Base-by-base conservation (phyloP, 2,888 invertebrate species). In the Yponomeuta malinellus region DNA sequence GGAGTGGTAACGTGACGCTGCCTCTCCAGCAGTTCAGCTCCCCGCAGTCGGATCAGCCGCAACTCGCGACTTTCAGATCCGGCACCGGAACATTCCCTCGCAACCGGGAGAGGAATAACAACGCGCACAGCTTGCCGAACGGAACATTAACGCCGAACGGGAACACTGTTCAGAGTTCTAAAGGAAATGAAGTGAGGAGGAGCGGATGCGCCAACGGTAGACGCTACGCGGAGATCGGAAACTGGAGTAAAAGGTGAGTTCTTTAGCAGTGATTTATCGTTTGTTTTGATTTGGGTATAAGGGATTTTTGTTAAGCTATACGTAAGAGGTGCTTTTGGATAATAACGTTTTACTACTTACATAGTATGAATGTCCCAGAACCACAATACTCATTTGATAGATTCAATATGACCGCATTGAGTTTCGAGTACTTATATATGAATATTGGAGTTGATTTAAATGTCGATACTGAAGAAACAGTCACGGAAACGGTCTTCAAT, bases 171-270 rank as follows among this genome's bases (percentile, higher is more conserved):
- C 88, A 89, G 81, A 87, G 89, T 78, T 84, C 89, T 75, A 89
- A 81, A 87, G 92, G 92, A 89, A 92, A 90, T 90, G 92, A 93
- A 86, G 85, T 90, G 82, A 89, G 92, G 77, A 90, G 91, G 82
- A 89, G 87, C 87, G 90, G 89, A 85, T 88, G 89, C 78, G 81
- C 87, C 74, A 91, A 91, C 85, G 93, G 93, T 78, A 88, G 93
- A 74, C 90, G 93, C 74, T 93, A 93, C 84, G 93, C 93, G 70
- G 93, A 93, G 85, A 93, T 93, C 81, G 93, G 93, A 83, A 92
- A 93, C 87, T 93, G 93, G 93, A 92, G 86, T 83, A 92, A 92
- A 86, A 92, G 92, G 92, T 92, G 78, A 88, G 90, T 85, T 78
- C 71, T 73, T 74, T 73, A 74, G 74, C 10, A 23, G 15, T 68